Conservation (phyloP, 1,140 invertebrate species). For the Spodoptera litura region DNA sequence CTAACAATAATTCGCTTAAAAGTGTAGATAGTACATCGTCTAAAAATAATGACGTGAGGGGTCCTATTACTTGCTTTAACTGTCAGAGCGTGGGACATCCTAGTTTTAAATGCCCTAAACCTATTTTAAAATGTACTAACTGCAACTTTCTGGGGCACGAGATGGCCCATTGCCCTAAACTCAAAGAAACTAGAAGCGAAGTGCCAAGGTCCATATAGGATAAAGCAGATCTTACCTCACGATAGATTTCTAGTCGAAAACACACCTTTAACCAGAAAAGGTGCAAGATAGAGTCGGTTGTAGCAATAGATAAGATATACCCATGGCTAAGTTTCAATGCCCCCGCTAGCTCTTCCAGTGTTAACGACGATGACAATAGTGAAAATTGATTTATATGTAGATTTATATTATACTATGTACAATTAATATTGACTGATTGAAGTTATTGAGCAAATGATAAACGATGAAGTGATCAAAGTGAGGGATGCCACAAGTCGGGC, state of each 20-base stretch:
- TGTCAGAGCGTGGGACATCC: slow-evolving; percentile 47
- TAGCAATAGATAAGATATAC: slow-evolving; percentile 55
- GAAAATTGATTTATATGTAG: slow-evolving; percentile 10
- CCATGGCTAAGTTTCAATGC: slow-evolving; percentile 55
- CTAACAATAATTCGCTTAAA: too few species aligned
- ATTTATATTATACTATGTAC: too few species aligned
- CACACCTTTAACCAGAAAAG: slow-evolving; percentile 48
- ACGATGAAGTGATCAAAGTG: slow-evolving; percentile 9
- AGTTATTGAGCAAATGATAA: neutral
- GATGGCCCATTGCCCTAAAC: slow-evolving; percentile 33
- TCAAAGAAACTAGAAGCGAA: slow-evolving; percentile 56
- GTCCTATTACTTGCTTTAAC: slow-evolving; percentile 46
- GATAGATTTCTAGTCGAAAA: slow-evolving; percentile 50
- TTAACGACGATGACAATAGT: slow-evolving; percentile 16
- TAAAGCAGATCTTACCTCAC: slow-evolving; percentile 52
- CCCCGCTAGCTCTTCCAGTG: slow-evolving; percentile 41
- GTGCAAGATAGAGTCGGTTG: slow-evolving; percentile 47
- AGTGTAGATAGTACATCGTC: neutral
- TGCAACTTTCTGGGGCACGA: slow-evolving; percentile 43
- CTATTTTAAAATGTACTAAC: slow-evolving; percentile 43
- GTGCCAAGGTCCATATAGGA: slow-evolving; percentile 54
- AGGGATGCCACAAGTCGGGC: slow-evolving; percentile 27
- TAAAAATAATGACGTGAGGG: neutral
- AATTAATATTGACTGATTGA: too few species aligned
- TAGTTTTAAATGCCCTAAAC: slow-evolving; percentile 51